Conservation (phyloP, 1,140 invertebrate genomes). For the Thereuonema tuberculata region DNA sequence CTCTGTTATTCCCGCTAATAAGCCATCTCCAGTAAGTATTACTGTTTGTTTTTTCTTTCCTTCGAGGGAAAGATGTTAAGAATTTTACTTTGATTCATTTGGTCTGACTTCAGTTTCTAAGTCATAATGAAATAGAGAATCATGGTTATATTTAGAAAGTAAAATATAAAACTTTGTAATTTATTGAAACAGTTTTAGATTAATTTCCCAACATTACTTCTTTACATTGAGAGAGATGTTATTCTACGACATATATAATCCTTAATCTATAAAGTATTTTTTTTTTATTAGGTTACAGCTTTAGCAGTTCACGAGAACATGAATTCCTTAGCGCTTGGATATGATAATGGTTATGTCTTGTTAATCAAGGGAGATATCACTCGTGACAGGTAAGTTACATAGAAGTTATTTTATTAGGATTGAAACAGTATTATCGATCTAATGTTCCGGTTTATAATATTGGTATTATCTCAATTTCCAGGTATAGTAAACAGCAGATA, state of each 20-base stretch:
- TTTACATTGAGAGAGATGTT: neutral
- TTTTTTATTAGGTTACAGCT: constrained; percentile 43
- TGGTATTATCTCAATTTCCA: neutral
- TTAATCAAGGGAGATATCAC: constrained; percentile 52
- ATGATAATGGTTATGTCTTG: constrained; percentile 67
- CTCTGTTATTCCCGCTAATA: constrained; percentile 47
- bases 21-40: constrained; percentile 29
- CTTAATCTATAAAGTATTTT: constrained; percentile 1
- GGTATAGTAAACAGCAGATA: constrained; percentile 56
- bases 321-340: constrained; percentile 71
- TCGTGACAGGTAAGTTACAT: constrained; percentile 37
- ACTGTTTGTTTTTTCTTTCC: too few species aligned
- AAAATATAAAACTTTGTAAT: too few species aligned
- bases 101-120: too few species aligned
- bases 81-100: too few species aligned
- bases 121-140: too few species aligned
- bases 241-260: too few species aligned
- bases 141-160: too few species aligned
- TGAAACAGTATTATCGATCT: too few species aligned
- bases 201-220: too few species aligned
- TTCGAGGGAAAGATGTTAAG: too few species aligned
- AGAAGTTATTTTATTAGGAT: neutral
- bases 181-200: too few species aligned
- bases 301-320: constrained; percentile 69
- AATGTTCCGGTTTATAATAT: too few species aligned